Percentiles rank a stretch among this genome's conserved stretches.
phyloP scores from a whole-genome alignment of 2,113 vertebrate genomes.

The Rhinichthys klamathensis region DNA sequence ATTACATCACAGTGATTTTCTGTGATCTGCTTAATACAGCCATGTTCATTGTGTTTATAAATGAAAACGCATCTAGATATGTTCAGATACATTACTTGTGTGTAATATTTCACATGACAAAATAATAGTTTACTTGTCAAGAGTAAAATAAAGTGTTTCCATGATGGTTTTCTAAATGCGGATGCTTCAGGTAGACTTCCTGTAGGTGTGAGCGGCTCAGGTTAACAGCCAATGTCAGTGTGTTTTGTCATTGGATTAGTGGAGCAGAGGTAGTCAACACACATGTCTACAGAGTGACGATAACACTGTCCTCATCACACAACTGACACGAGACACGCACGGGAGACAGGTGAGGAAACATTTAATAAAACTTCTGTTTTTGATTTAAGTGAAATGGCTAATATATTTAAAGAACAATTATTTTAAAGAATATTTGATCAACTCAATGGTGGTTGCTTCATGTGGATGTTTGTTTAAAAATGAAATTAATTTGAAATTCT shows the following conservation, averaged over 20 bases:
- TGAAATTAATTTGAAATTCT: not conserved
- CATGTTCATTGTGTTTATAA: not conserved
- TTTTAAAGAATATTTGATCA: not conserved
- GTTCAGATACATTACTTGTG: not conserved
- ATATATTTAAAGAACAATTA: not conserved
- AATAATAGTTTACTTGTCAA: not conserved
- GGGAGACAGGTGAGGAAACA: not conserved
- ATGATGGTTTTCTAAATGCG: not conserved
- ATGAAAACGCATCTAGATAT: not conserved
- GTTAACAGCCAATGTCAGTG: constrained; percentile 30
- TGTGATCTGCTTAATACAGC: not conserved
- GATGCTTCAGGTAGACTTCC: not conserved
- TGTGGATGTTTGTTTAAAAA: not conserved
- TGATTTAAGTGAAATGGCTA: not conserved
- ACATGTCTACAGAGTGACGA: not conserved
- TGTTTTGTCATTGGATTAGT: constrained; percentile 60
- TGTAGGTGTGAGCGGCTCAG: constrained; percentile 4
- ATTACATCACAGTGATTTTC: constrained; percentile 5
- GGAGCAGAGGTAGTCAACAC: constrained; percentile 35
- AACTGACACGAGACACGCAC: constrained; percentile 24
- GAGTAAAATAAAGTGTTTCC: not conserved
- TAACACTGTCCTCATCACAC: constrained; percentile 5
- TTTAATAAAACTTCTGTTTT: not conserved
- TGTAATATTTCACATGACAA: not conserved
- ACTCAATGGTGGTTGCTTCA: not conserved